Base-by-base conservation (phyloP, 2,797 vertebrate genomes). In the Sebastes reedi region DNA sequence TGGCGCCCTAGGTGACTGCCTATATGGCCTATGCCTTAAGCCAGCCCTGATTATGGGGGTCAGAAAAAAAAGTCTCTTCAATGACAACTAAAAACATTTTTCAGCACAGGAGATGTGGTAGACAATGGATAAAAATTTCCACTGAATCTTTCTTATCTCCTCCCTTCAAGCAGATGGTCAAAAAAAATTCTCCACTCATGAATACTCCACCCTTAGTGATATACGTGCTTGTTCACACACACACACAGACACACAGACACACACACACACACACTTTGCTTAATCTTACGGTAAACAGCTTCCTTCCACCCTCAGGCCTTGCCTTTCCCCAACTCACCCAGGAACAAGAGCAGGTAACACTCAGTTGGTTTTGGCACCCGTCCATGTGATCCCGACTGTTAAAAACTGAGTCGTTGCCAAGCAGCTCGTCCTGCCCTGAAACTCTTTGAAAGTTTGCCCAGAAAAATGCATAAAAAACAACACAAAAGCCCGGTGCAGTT, bases 201-300 rank as follows among this genome's bases (percentile, higher is more conserved):
- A 79, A 58, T 25, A 87, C 80, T 89, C 84, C 86, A 79, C 87
- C 89, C 87, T 24, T 1, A 67, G 50, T 76, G 52, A 86, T 46
- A 73, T 84, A 81, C 70, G 72, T 90, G 85, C 80, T 72, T 70
- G 32, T 75, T 42, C 36, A 34, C 52, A 12, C 67, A 32, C 12
- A 55, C 66, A 55, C 71, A 72, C 77, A 56, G 6, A 54, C 75
- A 67, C 54, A 75, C 39, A 67, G 34, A 14, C 74, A 73, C 72
- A 46, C 34, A 73, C 27, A 74, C 61, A 30, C 62, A 54, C 74
- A 68, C 56, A 24, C 65, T 34, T 81, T 69, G 61, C 82, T 29
- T 83, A 90, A 88, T 89, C 83, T 92, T 92, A 90, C 82, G 25
- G 92, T 93, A 93, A 94, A 90, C 78, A 86, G 76, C 80, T 87